Base-by-base conservation (phyloP, 2,888 invertebrate genomes). In the Ornithoptera priamus region DNA sequence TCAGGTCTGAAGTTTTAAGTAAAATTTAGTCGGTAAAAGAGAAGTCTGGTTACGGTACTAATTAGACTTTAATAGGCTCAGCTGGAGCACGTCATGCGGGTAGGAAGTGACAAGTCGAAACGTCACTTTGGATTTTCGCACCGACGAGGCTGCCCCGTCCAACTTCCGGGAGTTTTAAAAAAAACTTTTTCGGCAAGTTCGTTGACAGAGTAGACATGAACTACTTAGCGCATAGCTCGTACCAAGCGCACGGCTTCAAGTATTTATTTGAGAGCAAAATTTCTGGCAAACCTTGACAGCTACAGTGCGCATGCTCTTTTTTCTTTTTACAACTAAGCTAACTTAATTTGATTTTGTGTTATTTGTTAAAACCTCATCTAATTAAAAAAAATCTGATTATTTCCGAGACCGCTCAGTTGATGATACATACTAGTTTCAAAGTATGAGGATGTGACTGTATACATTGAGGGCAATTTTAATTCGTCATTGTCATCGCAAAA, bases 181-280 rank as follows among this genome's bases (percentile, higher is more conserved):
- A 50, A 74, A 81, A 79, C 80, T 78, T 76, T 82, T 79, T 72
- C 76, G 72, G 75, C 74, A 70, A 63, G 62, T 70, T 76, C 75
- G 71, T 75, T 80, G 86, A 81, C 85, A 83, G 76, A 76, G 79
- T 75, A 64, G 79, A 81, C 82, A 77, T 70, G 72, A 81, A 82
- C 83, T 82, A 81, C 82, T 82, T 80, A 78, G 74, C 70, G 72
- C 75, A 12, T 39, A 76, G 78, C 78, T 76, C 77, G 71, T 73
- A 72, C 70, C 70, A 69, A 68, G 39, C 39, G 10, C 39, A 72
- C 70, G 74, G 71, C 46, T 59, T 67, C 20, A 42, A 62, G 62
- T 67, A 60, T 53, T 70, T 70, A 53, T 62, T 53, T 68, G 36
- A 22, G 46, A 17, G 20, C 62, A 17, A 61, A 57, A 62, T 65